phyloP scores from a whole-genome alignment of 2,113 vertebrate genomes.

The Hyaena hyaena region DNA sequence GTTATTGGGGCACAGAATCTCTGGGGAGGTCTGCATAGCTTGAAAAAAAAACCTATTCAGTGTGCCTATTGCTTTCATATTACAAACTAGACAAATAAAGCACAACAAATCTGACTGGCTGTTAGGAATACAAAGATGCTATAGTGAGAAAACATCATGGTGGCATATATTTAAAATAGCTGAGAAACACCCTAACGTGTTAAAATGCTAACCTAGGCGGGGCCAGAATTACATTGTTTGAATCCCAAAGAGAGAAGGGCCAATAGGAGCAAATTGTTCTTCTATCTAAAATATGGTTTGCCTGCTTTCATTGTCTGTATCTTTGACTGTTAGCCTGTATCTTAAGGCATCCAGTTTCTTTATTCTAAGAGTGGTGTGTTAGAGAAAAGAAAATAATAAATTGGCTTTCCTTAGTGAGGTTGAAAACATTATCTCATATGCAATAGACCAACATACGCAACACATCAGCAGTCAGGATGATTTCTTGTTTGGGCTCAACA shows the following conservation, averaged over 20 bases:
- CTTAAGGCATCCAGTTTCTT: conserved; percentile 4
- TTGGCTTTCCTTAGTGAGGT: background rate
- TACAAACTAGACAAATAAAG: conserved; percentile 13
- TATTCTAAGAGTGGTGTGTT: background rate
- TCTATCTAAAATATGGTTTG: conserved; percentile 49
- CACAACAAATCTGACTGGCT: background rate
- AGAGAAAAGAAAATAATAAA: conserved; percentile 37
- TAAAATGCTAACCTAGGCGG: conserved; percentile 27
- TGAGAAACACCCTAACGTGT: background rate
- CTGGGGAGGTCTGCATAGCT: background rate
- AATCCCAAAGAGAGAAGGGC: background rate
- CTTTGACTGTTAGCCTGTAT: conserved; percentile 23
- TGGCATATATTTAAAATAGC: conserved; percentile 9
- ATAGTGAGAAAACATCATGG: background rate
- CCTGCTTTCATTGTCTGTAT: conserved; percentile 30
- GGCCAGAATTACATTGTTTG: conserved; percentile 47
- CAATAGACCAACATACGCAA: background rate
- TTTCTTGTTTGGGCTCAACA: background rate
- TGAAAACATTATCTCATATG: conserved; percentile 25
- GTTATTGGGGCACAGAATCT: background rate
- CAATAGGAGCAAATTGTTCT: conserved; percentile 27
- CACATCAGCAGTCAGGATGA: background rate
- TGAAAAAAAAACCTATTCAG: conserved; percentile 7
- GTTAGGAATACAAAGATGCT: background rate
- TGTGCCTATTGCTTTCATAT: background rate